These are phyloP conservation scores for Papilio aristodemus DNA, from an alignment of 1,140 invertebrate genomes.

Conservation along the genomic window DNA sequence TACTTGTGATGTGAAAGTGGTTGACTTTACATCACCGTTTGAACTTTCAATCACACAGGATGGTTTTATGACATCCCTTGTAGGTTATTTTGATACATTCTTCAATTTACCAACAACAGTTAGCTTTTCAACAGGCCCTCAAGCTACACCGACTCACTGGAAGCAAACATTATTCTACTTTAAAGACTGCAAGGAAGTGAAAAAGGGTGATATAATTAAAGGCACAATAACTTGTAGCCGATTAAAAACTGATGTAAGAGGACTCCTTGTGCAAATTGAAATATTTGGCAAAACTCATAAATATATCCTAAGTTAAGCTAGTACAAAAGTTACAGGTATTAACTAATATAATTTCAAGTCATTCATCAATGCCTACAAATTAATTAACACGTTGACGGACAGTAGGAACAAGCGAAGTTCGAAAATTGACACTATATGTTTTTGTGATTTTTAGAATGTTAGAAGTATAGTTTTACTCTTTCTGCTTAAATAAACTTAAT, in stretches of 20 bases:
- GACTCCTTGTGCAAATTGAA: conserved; percentile 67
- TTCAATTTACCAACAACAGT: conserved; percentile 87
- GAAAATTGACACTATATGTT: too few relatives aligned
- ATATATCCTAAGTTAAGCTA: conserved; percentile 70
- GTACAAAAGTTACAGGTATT: background rate
- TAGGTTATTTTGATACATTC: conserved; percentile 96
- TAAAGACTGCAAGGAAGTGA: conserved; percentile 85
- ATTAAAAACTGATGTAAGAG: conserved; percentile 71
- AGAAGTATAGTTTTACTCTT: too few relatives aligned
- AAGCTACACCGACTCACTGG: conserved; percentile 93
- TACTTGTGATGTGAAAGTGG: conserved; percentile 89
- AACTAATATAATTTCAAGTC: background rate
- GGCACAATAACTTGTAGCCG: conserved; percentile 84
- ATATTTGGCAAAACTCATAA: conserved; percentile 76
- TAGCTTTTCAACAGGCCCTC: conserved; percentile 88
- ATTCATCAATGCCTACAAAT: too few relatives aligned
- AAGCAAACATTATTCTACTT: conserved; percentile 97
- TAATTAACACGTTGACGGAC: too few relatives aligned
- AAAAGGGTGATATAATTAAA: conserved; percentile 86
- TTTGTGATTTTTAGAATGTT: too few relatives aligned
- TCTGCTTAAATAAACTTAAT: too few relatives aligned
- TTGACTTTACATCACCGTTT: conserved; percentile 91
- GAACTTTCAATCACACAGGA: conserved; percentile 85
- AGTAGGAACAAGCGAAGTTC: too few relatives aligned
- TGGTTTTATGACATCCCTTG: conserved; percentile 91